A percentile compares a stretch with the other conserved stretches of the same genome.
Evolutionary conservation across 2,113 vertebrate genomes (phyloP).

Genomic region (Chionis minor): DNA sequence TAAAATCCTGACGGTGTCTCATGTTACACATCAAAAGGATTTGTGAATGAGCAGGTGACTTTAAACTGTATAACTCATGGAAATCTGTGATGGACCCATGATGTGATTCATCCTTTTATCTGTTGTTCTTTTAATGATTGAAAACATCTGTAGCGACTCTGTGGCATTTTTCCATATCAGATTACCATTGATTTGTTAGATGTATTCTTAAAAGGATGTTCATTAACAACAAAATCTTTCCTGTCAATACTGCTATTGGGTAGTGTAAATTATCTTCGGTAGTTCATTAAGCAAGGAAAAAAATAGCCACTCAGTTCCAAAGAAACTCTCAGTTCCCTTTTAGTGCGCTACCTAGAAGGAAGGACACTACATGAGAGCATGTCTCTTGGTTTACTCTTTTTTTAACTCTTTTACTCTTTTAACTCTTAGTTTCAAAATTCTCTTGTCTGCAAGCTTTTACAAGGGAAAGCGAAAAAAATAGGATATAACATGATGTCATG

Average conservation of each 20-base stretch:
- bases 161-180: neutral
- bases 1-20: neutral
- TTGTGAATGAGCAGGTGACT: neutral
- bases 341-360: neutral
- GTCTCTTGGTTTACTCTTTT: neutral
- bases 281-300: neutral
- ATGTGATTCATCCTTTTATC: neutral
- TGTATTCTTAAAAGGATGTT: neutral
- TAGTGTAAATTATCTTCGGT: neutral
- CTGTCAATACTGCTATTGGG: neutral
- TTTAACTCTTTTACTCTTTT: neutral
- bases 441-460: neutral
- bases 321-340: neutral
- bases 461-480: neutral
- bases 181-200: neutral
- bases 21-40: neutral
- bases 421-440: neutral
- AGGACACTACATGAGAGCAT: accelerated
- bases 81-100: neutral
- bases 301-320: neutral
- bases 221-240: neutral
- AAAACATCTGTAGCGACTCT: neutral
- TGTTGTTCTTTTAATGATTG: neutral
- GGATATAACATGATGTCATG: neutral
- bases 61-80: neutral